Evolutionary conservation across 2,888 invertebrate species (phyloP), one percentile per base, ranked within the genome.

Genomic region (Geotrupes spiniger): DNA sequence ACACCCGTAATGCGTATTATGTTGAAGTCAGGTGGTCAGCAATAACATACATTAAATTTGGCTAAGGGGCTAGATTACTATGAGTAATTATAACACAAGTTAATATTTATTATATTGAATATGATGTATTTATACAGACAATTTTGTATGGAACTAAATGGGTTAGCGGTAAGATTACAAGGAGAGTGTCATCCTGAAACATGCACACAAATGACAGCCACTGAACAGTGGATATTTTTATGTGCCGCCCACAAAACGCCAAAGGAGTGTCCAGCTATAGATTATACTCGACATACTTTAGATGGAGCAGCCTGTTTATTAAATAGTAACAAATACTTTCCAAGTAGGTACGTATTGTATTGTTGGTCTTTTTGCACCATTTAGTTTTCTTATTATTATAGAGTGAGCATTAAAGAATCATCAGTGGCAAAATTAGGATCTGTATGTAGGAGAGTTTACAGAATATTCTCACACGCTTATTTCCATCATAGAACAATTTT

Each of bases 181-280:
- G 85, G 85, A 57, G 97, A 98, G 74, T 99, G 99, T 73, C 90
- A 92, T 68, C 96, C 98, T 28, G 92, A 94, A 65, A 93, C 90
- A 14, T 99, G 99, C 73, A 93, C 91, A 52, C 98, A 99, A 76
- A 99, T 99, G 99, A 99, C 98, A 36, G 99, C 99, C 21, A 99
- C 99, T 17, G 98, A 99, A 74, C 98, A 99, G 69, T 99, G 99
- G 99, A 99, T 99, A 74, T 99, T 99, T 74, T 78, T 99, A 43
- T 99, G 99, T 79, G 99, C 99, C 49, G 98, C 99, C 31, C 99
- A 99, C 73, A 99, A 99, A 80, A 98, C 98, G 54, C 99, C 99
- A 29, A 99, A 99, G 75, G 99, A 99, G 82, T 99, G 99, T 74
- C 94, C 98, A 47, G 99, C 99, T 43, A 99, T 99, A 71, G 98